Percentiles rank a stretch among this genome's conserved stretches.
Evolutionary conservation across 2,888 invertebrate genomes (phyloP).

Genomic region (Dugesia japonica): DNA sequence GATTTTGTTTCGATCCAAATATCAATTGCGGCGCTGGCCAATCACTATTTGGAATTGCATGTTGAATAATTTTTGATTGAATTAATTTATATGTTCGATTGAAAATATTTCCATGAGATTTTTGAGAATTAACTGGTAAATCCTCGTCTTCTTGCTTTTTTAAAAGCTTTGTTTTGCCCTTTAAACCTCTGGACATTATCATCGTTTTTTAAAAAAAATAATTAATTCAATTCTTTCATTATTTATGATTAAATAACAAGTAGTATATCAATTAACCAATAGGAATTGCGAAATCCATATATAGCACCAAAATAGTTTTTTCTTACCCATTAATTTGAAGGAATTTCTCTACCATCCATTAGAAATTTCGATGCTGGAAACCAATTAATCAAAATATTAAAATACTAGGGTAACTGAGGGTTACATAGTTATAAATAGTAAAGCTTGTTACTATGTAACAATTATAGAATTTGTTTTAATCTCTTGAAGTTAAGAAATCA

Average conservation of each 20-base stretch:
- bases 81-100: not conserved
- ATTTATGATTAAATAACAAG: not conserved
- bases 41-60: not conserved
- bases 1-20: not conserved
- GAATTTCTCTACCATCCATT: conserved; percentile 9
- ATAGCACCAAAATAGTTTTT: conserved; percentile 6
- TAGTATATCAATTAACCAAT: not conserved
- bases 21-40: not conserved
- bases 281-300: not conserved
- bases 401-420: not conserved
- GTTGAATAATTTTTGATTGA: conserved; percentile 14
- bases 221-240: not conserved
- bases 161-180: not conserved
- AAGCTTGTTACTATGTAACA: not conserved
- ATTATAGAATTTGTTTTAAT: not conserved
- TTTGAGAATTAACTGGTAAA: not conserved
- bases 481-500: not conserved
- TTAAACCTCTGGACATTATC: not conserved
- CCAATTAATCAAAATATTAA: not conserved
- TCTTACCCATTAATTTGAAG: conserved; percentile 3
- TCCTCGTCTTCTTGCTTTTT: not conserved
- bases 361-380: not conserved
- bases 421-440: not conserved
- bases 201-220: not conserved
- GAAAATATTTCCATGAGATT: not conserved